A percentile compares a stretch with the other conserved stretches of the same genome.
Evolutionary conservation across 1,140 invertebrate species (phyloP).

Genomic region (Harlomillsia oculata): DNA sequence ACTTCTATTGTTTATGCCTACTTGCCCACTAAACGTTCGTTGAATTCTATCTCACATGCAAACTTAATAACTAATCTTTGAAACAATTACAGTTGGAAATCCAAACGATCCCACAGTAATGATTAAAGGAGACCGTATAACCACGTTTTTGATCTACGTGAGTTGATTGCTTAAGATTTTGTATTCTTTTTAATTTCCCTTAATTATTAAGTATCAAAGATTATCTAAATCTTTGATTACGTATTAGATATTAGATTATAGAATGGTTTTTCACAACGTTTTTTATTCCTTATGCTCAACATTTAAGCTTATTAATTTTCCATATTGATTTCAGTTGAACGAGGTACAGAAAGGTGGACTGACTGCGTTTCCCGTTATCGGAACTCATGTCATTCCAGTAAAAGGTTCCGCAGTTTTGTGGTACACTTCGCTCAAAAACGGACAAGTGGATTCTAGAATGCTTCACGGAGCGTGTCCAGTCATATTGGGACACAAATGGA

Average conservation of each 20-base stretch:
- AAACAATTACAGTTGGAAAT: slow-evolving; percentile 11
- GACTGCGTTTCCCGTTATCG: slow-evolving; percentile 27
- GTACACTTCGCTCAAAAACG: slow-evolving; percentile 24
- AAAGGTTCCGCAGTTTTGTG: slow-evolving; percentile 28
- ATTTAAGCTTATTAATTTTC: not conserved
- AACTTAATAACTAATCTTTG: not conserved
- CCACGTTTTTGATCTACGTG: slow-evolving; percentile 28
- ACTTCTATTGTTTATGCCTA: not conserved
- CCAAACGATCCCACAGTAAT: slow-evolving; percentile 18
- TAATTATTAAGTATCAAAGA: no score
- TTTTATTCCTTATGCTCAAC: not conserved
- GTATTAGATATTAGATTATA: not conserved
- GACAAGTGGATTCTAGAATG: slow-evolving; percentile 24
- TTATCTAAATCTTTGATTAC: no score
- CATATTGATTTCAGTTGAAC: slow-evolving; percentile 13
- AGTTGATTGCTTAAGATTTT: not conserved
- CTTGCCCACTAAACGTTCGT: not conserved
- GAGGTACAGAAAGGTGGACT: slow-evolving; percentile 23
- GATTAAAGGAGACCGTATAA: slow-evolving; percentile 23
- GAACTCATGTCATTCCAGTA: slow-evolving; percentile 20
- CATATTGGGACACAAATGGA: slow-evolving; percentile 22
- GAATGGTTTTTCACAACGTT: not conserved
- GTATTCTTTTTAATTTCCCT: no score
- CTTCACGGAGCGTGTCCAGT: slow-evolving; percentile 25
- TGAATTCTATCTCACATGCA: not conserved